phyloP scores from a whole-genome alignment of 1,140 invertebrate genomes.

The Wiebesia pumilae region DNA sequence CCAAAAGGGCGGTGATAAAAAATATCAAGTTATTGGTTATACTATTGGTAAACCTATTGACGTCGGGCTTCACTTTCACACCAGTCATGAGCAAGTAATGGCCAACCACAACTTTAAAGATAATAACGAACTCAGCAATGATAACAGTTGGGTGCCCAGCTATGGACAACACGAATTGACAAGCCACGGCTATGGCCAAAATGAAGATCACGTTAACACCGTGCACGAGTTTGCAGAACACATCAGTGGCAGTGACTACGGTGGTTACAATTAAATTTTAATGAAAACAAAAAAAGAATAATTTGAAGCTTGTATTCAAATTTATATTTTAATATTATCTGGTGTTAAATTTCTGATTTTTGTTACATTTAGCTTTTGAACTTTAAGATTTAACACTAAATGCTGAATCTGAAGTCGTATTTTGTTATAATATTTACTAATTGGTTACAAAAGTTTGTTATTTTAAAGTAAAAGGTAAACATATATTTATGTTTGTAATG shows the following conservation, averaged over 20 bases:
- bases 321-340: neutral
- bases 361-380: neutral
- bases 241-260: neutral
- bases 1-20: constrained; percentile 59
- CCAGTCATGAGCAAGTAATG: constrained; percentile 29
- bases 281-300: neutral
- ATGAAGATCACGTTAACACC: neutral
- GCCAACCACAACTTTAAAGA: constrained; percentile 60
- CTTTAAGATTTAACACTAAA: neutral
- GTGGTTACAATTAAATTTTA: neutral
- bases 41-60: constrained; percentile 67
- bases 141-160: constrained; percentile 23
- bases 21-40: constrained; percentile 68
- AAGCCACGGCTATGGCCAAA: neutral
- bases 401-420: neutral
- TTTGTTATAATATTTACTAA: too few species aligned
- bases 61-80: constrained; percentile 40
- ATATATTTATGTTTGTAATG: neutral
- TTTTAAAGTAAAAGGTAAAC: neutral
- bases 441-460: neutral
- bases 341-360: neutral
- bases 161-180: constrained; percentile 42
- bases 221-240: neutral
- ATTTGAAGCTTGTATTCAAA: neutral
- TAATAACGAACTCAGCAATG: constrained; percentile 59